Evolutionary conservation across 2,797 vertebrate species (phyloP).

Genomic region (Arnoldichthys spilopterus): DNA sequence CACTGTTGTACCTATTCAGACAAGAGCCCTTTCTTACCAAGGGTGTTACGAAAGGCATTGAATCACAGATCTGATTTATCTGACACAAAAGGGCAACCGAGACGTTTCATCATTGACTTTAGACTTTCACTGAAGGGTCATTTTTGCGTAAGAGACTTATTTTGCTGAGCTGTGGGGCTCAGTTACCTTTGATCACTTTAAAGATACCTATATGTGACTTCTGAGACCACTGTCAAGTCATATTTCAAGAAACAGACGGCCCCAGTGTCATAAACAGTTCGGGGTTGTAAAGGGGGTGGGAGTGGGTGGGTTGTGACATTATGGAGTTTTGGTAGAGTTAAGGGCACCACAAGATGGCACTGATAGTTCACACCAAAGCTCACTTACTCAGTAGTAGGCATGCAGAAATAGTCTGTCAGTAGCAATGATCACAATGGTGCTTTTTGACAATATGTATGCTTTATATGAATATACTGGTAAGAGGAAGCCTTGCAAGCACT

Average conservation of each 20-base stretch:
- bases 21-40: conserved; percentile 20
- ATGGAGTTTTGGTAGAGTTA: not conserved
- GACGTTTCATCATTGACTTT: conserved; percentile 12
- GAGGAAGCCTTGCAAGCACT: conserved; percentile 4
- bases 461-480: not conserved
- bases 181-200: conserved; percentile 19
- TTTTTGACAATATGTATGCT: conserved; percentile 12
- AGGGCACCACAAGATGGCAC: conserved; percentile 44
- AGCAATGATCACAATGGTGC: conserved; percentile 3
- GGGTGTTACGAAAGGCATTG: conserved; percentile 7
- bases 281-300: not conserved
- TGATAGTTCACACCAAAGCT: conserved; percentile 15
- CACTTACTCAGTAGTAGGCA: not conserved
- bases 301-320: not conserved
- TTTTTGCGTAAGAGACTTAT: conserved; percentile 19
- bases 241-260: not conserved
- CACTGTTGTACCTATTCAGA: conserved; percentile 46
- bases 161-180: conserved; percentile 9
- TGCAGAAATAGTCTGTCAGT: not conserved
- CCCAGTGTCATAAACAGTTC: not conserved
- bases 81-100: conserved; percentile 17
- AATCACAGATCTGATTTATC: conserved; percentile 38
- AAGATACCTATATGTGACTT: conserved; percentile 25
- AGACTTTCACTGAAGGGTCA: conserved; percentile 14
- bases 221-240: conserved; percentile 3